phyloP scores from a whole-genome alignment of 2,797 vertebrate genomes.

The Loriculus beryllinus region DNA sequence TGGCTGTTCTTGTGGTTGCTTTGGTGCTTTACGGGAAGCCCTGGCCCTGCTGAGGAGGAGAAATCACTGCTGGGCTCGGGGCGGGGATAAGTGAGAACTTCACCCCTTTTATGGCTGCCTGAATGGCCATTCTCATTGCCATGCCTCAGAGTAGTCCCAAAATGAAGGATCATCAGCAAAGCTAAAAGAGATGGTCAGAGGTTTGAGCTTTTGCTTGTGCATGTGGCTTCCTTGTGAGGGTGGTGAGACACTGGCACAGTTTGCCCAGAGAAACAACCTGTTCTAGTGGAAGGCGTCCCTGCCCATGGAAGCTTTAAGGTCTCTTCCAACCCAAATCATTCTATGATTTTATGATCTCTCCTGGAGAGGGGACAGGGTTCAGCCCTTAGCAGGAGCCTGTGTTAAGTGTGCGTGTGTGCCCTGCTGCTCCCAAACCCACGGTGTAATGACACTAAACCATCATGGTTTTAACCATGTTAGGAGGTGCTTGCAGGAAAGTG shows the following conservation, averaged over 20 bases:
- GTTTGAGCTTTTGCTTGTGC: background rate
- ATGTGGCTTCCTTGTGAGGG: background rate
- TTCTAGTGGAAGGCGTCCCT: background rate
- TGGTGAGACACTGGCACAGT: background rate
- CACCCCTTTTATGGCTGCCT: background rate
- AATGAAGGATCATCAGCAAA: background rate
- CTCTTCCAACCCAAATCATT: background rate
- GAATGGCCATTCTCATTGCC: background rate
- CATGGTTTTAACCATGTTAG: background rate
- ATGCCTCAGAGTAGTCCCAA: background rate
- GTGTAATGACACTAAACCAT: accelerated
- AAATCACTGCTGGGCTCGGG: background rate
- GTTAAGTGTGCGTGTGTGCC: accelerated
- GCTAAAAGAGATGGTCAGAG: background rate
- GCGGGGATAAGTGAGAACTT: background rate
- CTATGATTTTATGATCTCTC: background rate
- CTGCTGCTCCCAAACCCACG: background rate
- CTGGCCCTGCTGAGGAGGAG: background rate
- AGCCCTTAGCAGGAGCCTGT: background rate
- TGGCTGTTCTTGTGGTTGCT: background rate
- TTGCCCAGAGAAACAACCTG: background rate
- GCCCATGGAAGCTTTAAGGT: background rate
- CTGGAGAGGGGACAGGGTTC: background rate
- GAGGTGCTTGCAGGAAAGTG: background rate
- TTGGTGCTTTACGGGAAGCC: background rate